Evolutionary conservation across 2,888 invertebrate genomes (phyloP).

Genomic region (Caenorhabditis imperialis): DNA sequence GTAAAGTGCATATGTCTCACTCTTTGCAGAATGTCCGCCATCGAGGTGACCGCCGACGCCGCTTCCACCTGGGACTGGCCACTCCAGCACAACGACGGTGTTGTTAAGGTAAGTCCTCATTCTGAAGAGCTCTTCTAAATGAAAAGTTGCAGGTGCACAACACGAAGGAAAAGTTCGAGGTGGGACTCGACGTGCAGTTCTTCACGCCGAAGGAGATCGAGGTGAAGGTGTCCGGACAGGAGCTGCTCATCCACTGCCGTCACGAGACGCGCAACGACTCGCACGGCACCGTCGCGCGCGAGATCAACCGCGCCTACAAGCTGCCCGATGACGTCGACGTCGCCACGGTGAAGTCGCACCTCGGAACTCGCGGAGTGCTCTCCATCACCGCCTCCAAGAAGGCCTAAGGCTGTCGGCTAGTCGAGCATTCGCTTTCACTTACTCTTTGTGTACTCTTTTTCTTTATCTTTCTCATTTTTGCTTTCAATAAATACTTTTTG

Average conservation of each 20-base stretch:
- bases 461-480: conserved; percentile 3
- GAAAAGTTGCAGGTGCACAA: conserved; percentile 61
- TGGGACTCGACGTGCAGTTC: conserved; percentile 71
- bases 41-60: conserved; percentile 67
- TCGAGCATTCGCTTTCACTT: conserved; percentile 13
- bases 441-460: conserved; percentile 23
- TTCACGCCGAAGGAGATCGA: conserved; percentile 73
- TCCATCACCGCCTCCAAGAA: conserved; percentile 75
- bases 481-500: conserved; percentile 13
- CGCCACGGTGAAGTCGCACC: conserved; percentile 72
- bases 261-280: conserved; percentile 74
- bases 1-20: conserved; percentile 42
- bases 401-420: conserved; percentile 24
- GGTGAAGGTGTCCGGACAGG: conserved; percentile 76
- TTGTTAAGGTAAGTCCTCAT: conserved; percentile 61
- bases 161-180: conserved; percentile 72
- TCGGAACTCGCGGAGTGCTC: conserved; percentile 74
- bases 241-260: conserved; percentile 74
- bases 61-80: conserved; percentile 73
- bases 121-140: neutral
- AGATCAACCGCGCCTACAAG: conserved; percentile 73
- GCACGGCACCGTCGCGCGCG: conserved; percentile 73
- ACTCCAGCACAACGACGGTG: conserved; percentile 71
- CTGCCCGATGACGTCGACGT: conserved; percentile 75
- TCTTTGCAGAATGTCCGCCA: conserved; percentile 62